Evolutionary conservation across 2,797 vertebrate genomes (phyloP).

Genomic region (Pelodytes ibericus): DNA sequence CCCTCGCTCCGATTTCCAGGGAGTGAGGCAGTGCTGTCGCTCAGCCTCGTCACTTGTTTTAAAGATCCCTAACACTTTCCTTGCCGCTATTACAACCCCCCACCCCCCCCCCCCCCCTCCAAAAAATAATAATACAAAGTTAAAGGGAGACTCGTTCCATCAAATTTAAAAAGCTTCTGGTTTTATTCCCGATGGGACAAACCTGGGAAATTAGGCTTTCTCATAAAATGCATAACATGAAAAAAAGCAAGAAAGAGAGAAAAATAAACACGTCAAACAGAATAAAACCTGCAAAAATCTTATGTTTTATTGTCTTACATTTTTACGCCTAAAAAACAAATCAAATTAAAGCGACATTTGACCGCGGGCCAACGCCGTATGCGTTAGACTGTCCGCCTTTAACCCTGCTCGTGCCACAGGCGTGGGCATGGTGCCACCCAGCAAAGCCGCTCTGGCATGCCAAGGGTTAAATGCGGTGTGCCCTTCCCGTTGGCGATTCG

Average conservation of each 20-base stretch:
- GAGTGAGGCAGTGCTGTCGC: too few species aligned
- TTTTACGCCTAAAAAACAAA: too few species aligned
- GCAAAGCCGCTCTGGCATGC: background rate
- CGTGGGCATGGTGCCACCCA: background rate
- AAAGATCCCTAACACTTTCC: too few species aligned
- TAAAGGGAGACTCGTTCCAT: background rate
- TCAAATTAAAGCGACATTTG: too few species aligned
- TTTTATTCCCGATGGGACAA: too few species aligned
- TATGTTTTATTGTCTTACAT: too few species aligned
- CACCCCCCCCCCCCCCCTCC: too few species aligned
- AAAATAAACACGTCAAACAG: slow-evolving; percentile 4
- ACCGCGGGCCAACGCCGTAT: too few species aligned
- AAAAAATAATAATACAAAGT: slow-evolving; percentile 14
- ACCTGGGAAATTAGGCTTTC: background rate
- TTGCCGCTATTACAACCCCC: slow-evolving; percentile 22
- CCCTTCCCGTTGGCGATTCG: background rate
- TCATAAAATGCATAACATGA: background rate
- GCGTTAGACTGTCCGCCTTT: background rate
- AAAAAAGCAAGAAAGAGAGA: background rate
- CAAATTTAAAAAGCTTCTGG: background rate
- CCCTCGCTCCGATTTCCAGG: too few species aligned
- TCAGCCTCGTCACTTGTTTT: background rate
- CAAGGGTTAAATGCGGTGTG: background rate
- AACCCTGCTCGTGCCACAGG: background rate
- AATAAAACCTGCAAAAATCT: background rate